phyloP scores from a whole-genome alignment of 2,113 vertebrate genomes.

The Oplegnathus fasciatus region DNA sequence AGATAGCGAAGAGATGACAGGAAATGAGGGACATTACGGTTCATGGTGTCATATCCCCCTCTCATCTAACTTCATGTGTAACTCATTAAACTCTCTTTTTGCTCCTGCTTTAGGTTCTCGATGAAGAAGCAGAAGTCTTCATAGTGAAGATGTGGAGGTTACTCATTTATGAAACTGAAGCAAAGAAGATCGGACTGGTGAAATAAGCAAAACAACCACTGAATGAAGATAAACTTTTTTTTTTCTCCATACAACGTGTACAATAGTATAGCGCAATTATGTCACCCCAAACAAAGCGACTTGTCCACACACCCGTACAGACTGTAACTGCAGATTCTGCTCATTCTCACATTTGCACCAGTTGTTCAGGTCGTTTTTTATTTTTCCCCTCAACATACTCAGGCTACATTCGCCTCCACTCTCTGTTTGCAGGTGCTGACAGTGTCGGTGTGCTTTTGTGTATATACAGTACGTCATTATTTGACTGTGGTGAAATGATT shows the following conservation, averaged over 20 bases:
- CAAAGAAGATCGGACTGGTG: constrained; percentile 99
- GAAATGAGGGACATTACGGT: too few relatives aligned
- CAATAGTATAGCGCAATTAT: constrained; percentile 55
- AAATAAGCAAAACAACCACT: constrained; percentile 86
- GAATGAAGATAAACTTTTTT: constrained; percentile 42
- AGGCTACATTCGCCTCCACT: constrained; percentile 31
- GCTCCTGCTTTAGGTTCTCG: constrained; percentile 88
- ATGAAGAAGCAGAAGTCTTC: constrained; percentile 99
- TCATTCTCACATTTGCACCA: constrained; percentile 32
- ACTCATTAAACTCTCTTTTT: not conserved
- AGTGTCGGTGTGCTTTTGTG: constrained; percentile 57
- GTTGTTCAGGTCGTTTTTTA: constrained; percentile 6
- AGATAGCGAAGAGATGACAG: not conserved
- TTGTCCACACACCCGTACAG: constrained; percentile 26
- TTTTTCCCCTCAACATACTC: constrained; percentile 18
- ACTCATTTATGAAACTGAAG: constrained; percentile 99
- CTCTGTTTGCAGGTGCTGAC: constrained; percentile 53
- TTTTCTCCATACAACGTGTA: constrained; percentile 29
- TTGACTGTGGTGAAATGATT: constrained; percentile 29
- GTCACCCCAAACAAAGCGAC: constrained; percentile 40
- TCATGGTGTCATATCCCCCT: too few relatives aligned
- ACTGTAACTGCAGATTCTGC: constrained; percentile 43
- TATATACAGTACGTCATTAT: constrained; percentile 53
- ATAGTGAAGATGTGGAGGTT: constrained; percentile 99
- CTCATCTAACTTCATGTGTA: not conserved